A percentile compares a stretch with the other conserved stretches of the same genome.
Evolutionary conservation across 2,797 vertebrate genomes (phyloP).

Genomic region (Threskiornis aethiopicus): DNA sequence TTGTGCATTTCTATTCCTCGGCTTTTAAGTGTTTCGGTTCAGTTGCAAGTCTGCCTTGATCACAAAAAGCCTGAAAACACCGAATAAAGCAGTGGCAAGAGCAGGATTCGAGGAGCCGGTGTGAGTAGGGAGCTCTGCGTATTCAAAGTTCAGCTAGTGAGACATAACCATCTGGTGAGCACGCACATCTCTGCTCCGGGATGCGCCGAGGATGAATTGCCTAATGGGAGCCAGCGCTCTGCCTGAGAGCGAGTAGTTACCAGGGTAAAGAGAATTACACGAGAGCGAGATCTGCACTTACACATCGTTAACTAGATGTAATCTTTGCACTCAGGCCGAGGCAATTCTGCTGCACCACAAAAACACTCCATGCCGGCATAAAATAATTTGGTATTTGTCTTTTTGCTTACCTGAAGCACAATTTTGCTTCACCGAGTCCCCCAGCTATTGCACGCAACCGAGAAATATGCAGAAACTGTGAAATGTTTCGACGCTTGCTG

Average conservation of each 20-base stretch:
- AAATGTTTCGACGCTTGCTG: neutral
- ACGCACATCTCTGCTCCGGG: neutral
- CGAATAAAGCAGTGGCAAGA: neutral
- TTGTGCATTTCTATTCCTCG: neutral
- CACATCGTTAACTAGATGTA: neutral
- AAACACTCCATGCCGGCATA: neutral
- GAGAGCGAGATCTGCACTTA: constrained; percentile 6
- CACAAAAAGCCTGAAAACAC: neutral
- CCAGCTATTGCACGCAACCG: neutral
- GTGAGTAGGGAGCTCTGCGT: neutral
- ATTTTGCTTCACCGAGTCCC: neutral
- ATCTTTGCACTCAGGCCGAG: neutral
- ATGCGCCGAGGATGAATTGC: neutral
- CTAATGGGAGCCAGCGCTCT: neutral
- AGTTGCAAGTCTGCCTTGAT: neutral
- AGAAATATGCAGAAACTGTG: neutral
- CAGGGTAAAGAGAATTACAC: constrained; percentile 44
- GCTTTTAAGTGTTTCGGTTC: neutral
- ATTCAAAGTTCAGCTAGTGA: constrained; percentile 29
- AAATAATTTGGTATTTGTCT: neutral
- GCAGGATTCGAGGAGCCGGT: neutral
- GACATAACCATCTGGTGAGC: constrained; percentile 33
- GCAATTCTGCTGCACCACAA: neutral
- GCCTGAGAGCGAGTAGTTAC: neutral
- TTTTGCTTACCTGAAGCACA: neutral